Conservation (phyloP, 2,113 vertebrate genomes). For the Hirundichthys speculiger region DNA sequence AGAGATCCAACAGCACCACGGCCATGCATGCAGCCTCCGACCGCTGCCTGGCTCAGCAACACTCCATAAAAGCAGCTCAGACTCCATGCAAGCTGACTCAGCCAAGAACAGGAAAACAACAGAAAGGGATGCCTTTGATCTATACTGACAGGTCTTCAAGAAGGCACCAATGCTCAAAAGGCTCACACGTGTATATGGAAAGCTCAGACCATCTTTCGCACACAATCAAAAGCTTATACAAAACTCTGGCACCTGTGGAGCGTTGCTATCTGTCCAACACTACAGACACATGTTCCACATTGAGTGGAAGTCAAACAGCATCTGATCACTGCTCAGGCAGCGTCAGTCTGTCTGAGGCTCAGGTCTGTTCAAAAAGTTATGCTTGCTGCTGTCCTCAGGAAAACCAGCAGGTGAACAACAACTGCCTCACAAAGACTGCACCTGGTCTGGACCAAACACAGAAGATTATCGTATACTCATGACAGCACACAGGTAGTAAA, state of each 20-base stretch:
- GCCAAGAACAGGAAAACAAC: conserved; percentile 51
- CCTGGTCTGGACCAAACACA: conserved; percentile 38
- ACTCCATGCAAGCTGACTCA: conserved; percentile 38
- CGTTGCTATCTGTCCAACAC: conserved; percentile 48
- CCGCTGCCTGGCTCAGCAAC: conserved; percentile 58
- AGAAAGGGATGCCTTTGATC: conserved; percentile 59
- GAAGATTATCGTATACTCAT: conserved; percentile 2
- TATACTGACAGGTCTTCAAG: conserved; percentile 43
- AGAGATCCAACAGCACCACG: conserved; percentile 68
- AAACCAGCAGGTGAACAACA: conserved; percentile 62
- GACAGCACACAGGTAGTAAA: conserved; percentile 16
- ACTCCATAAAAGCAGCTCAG: conserved; percentile 66
- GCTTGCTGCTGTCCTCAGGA: conserved; percentile 41
- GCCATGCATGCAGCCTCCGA: conserved; percentile 38
- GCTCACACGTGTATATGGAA: conserved; percentile 27
- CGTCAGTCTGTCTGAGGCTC: conserved; percentile 73
- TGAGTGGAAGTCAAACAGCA: conserved; percentile 68
- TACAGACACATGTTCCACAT: conserved; percentile 70
- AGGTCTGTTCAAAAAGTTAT: conserved; percentile 43
- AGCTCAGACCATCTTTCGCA: conserved; percentile 17
- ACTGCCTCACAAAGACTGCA: conserved; percentile 32
- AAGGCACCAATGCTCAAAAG: conserved; percentile 35
- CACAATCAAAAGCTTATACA: conserved; percentile 22
- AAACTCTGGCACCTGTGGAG: conserved; percentile 63
- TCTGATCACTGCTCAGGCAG: conserved; percentile 61